Base-by-base conservation (phyloP, 2,888 invertebrate genomes). In the Actias luna region DNA sequence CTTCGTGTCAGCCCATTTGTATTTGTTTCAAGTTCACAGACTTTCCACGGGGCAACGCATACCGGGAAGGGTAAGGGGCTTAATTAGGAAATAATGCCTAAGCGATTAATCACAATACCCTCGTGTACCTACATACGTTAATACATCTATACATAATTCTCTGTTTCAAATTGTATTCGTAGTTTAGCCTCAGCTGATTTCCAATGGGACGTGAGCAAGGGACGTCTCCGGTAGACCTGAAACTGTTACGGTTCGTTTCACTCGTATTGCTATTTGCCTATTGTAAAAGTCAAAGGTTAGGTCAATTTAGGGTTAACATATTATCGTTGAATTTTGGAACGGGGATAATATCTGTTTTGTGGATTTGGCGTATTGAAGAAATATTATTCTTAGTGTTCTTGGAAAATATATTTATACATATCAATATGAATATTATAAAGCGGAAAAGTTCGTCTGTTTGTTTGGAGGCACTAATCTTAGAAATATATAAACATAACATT, bases 81-180 rank as follows among this genome's bases (percentile, higher is more conserved):
- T 91, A 92, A 92, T 92, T 92, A 88, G 91, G 85, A 89, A 92
- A 89, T 92, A 92, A 92, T 90, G 86, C 86, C 80, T 81, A 81
- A 84, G 82, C 92, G 85, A 92, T 92, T 92, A 90, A 92, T 92
- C 90, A 92, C 88, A 82, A 84, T 82, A 77, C 82, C 84, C 82
- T 82, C 74, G 74, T 74, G 72, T 72, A 71, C 71, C 71, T 76
- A 67, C 69, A 66, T 72, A 69, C 72, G 65, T 68, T 67, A 65
- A 64, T 65, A 64, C 60, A 66, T 66, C 66, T 69, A 61, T 59
- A 67, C 63, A 67, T 67, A 78, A 74, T 75, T 75, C 79, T 80
- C 82, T 83, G 79, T 84, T 79, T 79, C 69, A 73, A 75, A 78
- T 73, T 71, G 74, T 68, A 71, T 67, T 69, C 65, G 61, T 65